These are phyloP conservation scores for Neotragus pygmaeus DNA, from an alignment of 2,113 vertebrate genomes.

Conservation along the genomic window DNA sequence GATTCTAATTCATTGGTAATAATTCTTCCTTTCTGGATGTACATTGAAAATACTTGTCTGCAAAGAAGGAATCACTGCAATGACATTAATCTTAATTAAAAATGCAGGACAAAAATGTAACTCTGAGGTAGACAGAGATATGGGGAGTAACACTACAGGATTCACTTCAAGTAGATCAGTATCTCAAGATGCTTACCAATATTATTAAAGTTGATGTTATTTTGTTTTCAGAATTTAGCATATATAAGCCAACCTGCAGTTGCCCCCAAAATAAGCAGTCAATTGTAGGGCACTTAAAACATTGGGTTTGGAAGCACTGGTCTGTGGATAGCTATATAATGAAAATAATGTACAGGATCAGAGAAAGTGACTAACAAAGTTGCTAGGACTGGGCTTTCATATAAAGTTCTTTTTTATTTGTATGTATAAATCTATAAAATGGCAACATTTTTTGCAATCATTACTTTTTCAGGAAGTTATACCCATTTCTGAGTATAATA, in stretches of 20 bases:
- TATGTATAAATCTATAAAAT: not conserved
- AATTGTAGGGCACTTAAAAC: not conserved
- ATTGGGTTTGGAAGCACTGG: not conserved
- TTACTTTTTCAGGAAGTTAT: not conserved
- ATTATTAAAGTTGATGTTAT: not conserved
- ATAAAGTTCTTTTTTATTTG: not conserved
- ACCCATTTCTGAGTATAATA: not conserved
- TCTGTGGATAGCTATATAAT: not conserved
- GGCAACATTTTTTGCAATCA: not conserved
- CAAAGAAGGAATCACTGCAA: not conserved
- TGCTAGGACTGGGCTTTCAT: not conserved
- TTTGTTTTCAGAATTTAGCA: slow-evolving; percentile 28
- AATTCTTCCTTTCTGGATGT: not conserved
- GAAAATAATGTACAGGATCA: not conserved
- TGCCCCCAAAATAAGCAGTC: not conserved
- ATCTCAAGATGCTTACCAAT: not conserved
- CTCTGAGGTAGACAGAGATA: not conserved
- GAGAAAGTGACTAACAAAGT: not conserved
- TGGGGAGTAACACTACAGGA: not conserved
- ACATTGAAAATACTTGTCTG: not conserved
- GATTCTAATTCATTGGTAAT: not conserved
- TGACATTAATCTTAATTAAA: not conserved
- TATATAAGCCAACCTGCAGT: not conserved
- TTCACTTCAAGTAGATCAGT: not conserved
- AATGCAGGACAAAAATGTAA: not conserved